These are phyloP conservation scores for Apodemia hepburni DNA, from an alignment of 2,888 invertebrate genomes.

Conservation along the genomic window DNA sequence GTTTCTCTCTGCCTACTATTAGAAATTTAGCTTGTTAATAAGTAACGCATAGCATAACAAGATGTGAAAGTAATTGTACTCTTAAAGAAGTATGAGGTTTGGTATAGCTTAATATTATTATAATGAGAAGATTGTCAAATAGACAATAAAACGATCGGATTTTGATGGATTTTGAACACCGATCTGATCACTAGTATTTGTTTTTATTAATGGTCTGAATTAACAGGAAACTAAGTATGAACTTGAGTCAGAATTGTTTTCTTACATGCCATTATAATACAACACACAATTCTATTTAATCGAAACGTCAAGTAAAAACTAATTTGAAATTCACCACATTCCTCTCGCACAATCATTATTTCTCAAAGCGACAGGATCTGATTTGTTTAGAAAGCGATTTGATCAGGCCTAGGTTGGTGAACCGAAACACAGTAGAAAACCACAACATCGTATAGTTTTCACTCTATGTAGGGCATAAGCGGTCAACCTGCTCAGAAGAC, in stretches of 20 bases:
- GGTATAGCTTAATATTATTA: too few relatives aligned
- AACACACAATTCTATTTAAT: neutral
- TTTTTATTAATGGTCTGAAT: too few relatives aligned
- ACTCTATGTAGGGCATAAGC: conserved; percentile 65
- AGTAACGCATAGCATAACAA: too few relatives aligned
- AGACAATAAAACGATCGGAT: too few relatives aligned
- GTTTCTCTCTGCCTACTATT: too few relatives aligned
- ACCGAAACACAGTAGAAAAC: conserved; percentile 71
- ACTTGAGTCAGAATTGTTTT: neutral
- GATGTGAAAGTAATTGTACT: too few relatives aligned
- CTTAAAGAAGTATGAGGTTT: too few relatives aligned
- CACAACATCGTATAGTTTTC: conserved; percentile 65
- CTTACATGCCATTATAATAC: neutral
- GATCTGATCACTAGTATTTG: too few relatives aligned
- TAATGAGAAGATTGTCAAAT: too few relatives aligned
- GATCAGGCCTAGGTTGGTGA: conserved; percentile 49
- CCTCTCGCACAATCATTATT: neutral
- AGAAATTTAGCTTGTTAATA: too few relatives aligned
- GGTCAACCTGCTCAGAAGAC: conserved; percentile 47
- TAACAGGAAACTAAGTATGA: too few relatives aligned
- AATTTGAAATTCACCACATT: conserved; percentile 5
- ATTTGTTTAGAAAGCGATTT: conserved; percentile 58
- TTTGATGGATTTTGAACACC: too few relatives aligned
- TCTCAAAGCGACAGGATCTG: conserved; percentile 24
- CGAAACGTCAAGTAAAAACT: neutral